A percentile compares a stretch with the other conserved stretches of the same genome.
Evolutionary conservation across 2,797 vertebrate species (phyloP).

Genomic region (Prionace glauca): DNA sequence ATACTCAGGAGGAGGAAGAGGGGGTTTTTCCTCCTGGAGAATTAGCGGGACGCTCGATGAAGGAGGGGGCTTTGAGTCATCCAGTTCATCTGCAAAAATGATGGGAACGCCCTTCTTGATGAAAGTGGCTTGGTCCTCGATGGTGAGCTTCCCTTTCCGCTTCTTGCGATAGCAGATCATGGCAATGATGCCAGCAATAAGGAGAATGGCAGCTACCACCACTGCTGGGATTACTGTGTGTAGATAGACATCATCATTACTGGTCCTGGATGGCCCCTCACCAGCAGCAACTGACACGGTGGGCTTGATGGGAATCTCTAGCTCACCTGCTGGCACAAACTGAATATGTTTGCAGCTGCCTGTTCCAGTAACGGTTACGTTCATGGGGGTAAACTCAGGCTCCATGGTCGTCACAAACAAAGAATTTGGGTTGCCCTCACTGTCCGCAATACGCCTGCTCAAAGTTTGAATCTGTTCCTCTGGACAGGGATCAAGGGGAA

Average conservation of each 20-base stretch:
- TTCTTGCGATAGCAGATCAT: conserved; percentile 99
- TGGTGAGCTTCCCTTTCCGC: conserved; percentile 90
- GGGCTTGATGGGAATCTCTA: conserved; percentile 46
- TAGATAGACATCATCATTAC: conserved; percentile 87
- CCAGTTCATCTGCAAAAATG: conserved; percentile 92
- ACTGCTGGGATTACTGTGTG: conserved; percentile 95
- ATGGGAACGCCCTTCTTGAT: conserved; percentile 97
- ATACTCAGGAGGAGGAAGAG: conserved; percentile 88
- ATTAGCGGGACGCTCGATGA: conserved; percentile 95
- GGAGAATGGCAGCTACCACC: conserved; percentile 85
- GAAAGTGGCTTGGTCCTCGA: conserved; percentile 97
- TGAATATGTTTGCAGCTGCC: conserved; percentile 74
- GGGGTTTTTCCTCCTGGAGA: conserved; percentile 94
- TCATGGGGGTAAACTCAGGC: conserved; percentile 77
- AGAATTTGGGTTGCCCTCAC: conserved; percentile 60
- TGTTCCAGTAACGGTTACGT: conserved; percentile 65
- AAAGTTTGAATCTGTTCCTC: conserved; percentile 74
- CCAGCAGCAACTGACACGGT: conserved; percentile 56
- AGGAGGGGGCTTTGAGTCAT: conserved; percentile 88
- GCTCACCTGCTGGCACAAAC: conserved; percentile 65
- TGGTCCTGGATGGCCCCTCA: conserved; percentile 74
- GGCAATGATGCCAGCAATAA: conserved; percentile 87
- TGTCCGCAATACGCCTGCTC: conserved; percentile 68
- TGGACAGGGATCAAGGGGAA: conserved; percentile 80
- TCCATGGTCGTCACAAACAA: conserved; percentile 67